These are phyloP conservation scores for Drosophila novamexicana DNA, from an alignment of 1,140 invertebrate species.

Conservation along the genomic window DNA sequence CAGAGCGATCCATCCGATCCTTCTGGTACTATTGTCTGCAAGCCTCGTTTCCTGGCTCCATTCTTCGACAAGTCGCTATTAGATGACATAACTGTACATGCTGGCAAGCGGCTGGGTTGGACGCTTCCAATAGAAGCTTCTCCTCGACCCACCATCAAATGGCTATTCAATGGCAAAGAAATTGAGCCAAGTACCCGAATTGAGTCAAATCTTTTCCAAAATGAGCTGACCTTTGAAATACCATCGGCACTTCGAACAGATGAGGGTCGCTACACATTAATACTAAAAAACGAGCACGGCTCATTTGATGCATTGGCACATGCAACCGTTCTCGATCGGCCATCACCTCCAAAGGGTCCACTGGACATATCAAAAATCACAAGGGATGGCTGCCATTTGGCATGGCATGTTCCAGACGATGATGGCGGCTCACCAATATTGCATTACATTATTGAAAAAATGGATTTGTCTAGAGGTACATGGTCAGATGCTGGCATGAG, in stretches of 20 bases:
- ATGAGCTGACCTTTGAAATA: slow-evolving; percentile 94
- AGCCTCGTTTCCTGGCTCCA: slow-evolving; percentile 93
- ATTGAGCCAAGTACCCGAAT: slow-evolving; percentile 87
- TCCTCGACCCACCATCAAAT: slow-evolving; percentile 92
- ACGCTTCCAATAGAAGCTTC: slow-evolving; percentile 94
- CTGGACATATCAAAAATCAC: slow-evolving; percentile 93
- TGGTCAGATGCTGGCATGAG: slow-evolving; percentile 98
- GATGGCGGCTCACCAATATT: slow-evolving; percentile 97
- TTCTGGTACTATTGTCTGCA: slow-evolving; percentile 93
- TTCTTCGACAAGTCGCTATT: slow-evolving; percentile 93
- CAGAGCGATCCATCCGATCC: slow-evolving; percentile 97
- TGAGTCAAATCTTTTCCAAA: slow-evolving; percentile 90
- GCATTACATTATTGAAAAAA: slow-evolving; percentile 99
- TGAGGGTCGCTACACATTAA: slow-evolving; percentile 93
- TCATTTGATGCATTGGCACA: slow-evolving; percentile 92
- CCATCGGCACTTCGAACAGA: slow-evolving; percentile 92
- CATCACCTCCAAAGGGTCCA: slow-evolving; percentile 94
- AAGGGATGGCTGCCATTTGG: slow-evolving; percentile 94
- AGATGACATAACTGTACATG: slow-evolving; percentile 94
- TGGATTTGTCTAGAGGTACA: slow-evolving; percentile 96
- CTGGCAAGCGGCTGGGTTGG: slow-evolving; percentile 95
- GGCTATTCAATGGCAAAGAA: slow-evolving; percentile 94
- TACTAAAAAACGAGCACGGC: slow-evolving; percentile 93
- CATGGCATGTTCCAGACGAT: slow-evolving; percentile 93
- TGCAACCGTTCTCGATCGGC: slow-evolving; percentile 95